Conservation (phyloP, 2,888 invertebrate genomes). For the Pharmacophagus antenor region DNA sequence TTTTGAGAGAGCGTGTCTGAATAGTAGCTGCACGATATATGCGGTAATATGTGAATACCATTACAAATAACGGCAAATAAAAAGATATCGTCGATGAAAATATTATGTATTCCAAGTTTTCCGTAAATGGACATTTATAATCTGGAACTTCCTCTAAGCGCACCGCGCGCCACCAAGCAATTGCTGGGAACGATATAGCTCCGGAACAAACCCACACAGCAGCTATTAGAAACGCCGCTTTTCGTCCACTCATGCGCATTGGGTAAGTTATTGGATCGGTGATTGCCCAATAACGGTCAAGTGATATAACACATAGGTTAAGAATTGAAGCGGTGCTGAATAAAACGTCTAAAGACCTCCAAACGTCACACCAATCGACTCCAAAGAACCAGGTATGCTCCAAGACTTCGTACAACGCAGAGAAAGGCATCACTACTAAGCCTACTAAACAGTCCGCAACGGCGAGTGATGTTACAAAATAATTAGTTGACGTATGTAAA, state of each 20-base stretch:
- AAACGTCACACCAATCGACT: conserved; percentile 97
- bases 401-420: conserved; percentile 92
- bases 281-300: conserved; percentile 99
- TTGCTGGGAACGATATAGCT: conserved; percentile 98
- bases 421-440: conserved; percentile 98
- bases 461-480: conserved; percentile 97
- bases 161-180: conserved; percentile 96
- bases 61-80: conserved; percentile 96
- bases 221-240: conserved; percentile 93
- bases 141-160: conserved; percentile 89
- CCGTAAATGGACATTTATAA: conserved; percentile 96
- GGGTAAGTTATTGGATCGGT: conserved; percentile 99
- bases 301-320: conserved; percentile 97
- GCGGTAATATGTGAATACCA: conserved; percentile 98
- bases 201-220: conserved; percentile 98
- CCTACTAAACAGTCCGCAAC: conserved; percentile 98
- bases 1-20: conserved; percentile 93
- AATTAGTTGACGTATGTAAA: conserved; percentile 97
- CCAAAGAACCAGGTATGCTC: conserved; percentile 97
- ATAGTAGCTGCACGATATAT: conserved; percentile 96
- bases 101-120: conserved; percentile 96
- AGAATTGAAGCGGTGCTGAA: conserved; percentile 98
- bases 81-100: conserved; percentile 99
- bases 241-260: conserved; percentile 93
- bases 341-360: conserved; percentile 97